A percentile compares a stretch with the other conserved stretches of the same genome.
Conservation (phyloP, 2,888 invertebrate genomes). For the Ichneumoninae sp. region DNA sequence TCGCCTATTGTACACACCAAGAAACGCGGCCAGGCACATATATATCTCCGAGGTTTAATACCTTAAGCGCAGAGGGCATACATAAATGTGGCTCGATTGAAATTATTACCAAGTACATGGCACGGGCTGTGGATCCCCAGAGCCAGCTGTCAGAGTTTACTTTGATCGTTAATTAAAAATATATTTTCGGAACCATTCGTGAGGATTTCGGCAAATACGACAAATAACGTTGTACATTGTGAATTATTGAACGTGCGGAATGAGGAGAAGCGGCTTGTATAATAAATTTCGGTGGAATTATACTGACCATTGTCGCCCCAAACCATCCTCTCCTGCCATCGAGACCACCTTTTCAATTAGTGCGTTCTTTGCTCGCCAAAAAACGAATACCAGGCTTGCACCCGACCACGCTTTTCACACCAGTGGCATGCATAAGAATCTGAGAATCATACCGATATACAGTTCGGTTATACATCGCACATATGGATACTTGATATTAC, state of each 20-base stretch:
- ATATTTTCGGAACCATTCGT: not conserved
- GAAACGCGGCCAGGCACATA: not conserved
- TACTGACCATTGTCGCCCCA: conserved; percentile 6
- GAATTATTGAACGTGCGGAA: conserved; percentile 18
- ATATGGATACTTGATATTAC: not conserved
- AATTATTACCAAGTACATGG: conserved; percentile 34
- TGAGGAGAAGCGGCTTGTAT: not conserved
- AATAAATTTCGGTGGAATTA: conserved; percentile 20
- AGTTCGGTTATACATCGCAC: not conserved
- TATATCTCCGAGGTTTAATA: not conserved
- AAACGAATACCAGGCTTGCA: conserved; percentile 23
- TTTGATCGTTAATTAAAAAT: not conserved
- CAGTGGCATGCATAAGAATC: conserved; percentile 40
- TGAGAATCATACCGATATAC: not conserved
- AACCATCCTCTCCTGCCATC: not conserved
- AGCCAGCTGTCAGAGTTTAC: not conserved
- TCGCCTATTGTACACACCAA: not conserved
- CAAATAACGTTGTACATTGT: not conserved
- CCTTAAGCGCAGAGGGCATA: not conserved
- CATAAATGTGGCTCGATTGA: conserved; percentile 39
- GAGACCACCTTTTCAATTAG: conserved; percentile 13
- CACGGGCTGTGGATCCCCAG: not conserved
- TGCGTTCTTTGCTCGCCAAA: conserved; percentile 28
- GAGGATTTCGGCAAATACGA: conserved; percentile 9
- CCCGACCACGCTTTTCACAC: conserved; percentile 16